phyloP scores from a whole-genome alignment of 2,113 vertebrate species.

The Sylvia atricapilla region DNA sequence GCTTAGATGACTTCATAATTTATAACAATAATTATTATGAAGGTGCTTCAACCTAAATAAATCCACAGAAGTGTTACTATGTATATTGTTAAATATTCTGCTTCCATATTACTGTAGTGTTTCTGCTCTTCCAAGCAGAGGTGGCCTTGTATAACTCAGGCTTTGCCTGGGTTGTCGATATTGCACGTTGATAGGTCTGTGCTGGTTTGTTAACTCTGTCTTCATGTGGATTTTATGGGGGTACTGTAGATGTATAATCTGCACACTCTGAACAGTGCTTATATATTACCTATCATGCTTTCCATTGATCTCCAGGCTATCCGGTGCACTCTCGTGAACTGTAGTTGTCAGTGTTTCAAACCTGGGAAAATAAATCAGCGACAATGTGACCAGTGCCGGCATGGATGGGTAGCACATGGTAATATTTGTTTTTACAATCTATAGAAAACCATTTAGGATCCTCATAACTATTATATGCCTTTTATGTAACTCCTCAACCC shows the following conservation, averaged over 20 bases:
- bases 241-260: background rate
- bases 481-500: background rate
- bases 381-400: conserved; percentile 93
- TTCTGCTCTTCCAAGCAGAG: background rate
- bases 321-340: conserved; percentile 92
- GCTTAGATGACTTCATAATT: background rate
- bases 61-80: background rate
- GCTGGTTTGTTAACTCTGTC: background rate
- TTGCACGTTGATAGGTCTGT: background rate
- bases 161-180: background rate
- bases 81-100: background rate
- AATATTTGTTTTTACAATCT: conserved; percentile 46
- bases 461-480: background rate
- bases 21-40: background rate
- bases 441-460: background rate
- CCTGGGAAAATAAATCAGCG: conserved; percentile 93
- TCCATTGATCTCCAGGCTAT: conserved; percentile 82
- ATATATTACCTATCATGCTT: background rate
- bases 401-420: conserved; percentile 99
- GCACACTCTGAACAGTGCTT: background rate
- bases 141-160: background rate
- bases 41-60: background rate
- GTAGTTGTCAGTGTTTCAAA: conserved; percentile 92
- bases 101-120: background rate
- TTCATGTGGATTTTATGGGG: background rate